Conservation (phyloP, 2,888 invertebrate species). For the Drosophila planitibia region DNA sequence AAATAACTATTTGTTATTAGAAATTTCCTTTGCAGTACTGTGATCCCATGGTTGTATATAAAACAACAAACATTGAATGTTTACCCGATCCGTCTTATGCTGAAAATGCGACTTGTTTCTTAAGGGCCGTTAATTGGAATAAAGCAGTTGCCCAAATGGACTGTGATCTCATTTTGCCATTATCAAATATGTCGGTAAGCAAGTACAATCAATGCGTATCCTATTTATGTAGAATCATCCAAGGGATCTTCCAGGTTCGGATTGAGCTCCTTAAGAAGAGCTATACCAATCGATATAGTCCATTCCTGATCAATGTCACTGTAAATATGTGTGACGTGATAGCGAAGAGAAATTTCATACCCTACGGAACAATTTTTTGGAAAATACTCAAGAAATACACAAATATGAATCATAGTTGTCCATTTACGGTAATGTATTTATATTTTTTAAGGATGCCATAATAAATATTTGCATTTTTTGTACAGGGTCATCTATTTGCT, state of each 20-base stretch:
- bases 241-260: conserved; percentile 4
- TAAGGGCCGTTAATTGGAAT: conserved; percentile 56
- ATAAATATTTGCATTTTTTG: too few species aligned
- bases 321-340: conserved; percentile 53
- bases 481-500: conserved; percentile 33
- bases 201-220: not conserved
- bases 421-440: conserved; percentile 19
- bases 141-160: conserved; percentile 46
- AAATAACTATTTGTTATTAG: not conserved
- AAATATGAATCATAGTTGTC: conserved; percentile 54
- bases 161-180: conserved; percentile 23
- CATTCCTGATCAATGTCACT: conserved; percentile 45
- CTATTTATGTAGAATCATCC: not conserved
- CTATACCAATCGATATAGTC: conserved; percentile 53
- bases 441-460: not conserved
- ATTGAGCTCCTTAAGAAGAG: conserved; percentile 36
- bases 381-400: not conserved
- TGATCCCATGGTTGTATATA: conserved; percentile 22
- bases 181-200: conserved; percentile 43
- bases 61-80: conserved; percentile 51
- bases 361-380: conserved; percentile 29
- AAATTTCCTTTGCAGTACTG: conserved; percentile 1
- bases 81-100: not conserved
- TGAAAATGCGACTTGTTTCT: conserved; percentile 8
- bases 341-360: conserved; percentile 28